Conservation (phyloP, 1,140 invertebrate species). For the Euura lappo region DNA sequence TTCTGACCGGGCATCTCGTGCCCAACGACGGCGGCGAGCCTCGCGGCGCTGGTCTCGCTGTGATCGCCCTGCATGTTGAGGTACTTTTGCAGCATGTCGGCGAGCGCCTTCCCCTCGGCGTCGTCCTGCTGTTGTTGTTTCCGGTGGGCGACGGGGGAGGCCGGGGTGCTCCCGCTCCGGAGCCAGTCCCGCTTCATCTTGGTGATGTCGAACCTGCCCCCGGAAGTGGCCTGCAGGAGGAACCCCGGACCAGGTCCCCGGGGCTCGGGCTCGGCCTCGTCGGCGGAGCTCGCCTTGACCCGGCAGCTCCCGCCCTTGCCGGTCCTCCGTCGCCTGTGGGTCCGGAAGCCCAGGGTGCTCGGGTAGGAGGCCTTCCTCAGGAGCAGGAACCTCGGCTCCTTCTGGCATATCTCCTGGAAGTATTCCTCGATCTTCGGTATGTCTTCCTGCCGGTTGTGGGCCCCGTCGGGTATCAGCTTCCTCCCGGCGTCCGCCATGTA, state of each 20-base stretch:
- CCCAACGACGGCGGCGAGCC: slow-evolving; percentile 11
- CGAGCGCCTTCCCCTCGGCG: slow-evolving; percentile 63
- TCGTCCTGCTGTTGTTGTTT: slow-evolving; percentile 51
- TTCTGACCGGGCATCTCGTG: slow-evolving; percentile 19
- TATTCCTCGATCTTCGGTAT: slow-evolving; percentile 81
- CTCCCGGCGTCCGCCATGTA: slow-evolving; percentile 91
- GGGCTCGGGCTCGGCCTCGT: slow-evolving; percentile 63
- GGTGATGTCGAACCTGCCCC: slow-evolving; percentile 70
- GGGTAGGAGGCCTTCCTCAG: slow-evolving; percentile 84
- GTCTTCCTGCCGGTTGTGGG: slow-evolving; percentile 73
- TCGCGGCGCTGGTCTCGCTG: slow-evolving; percentile 6
- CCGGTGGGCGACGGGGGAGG: slow-evolving; percentile 36
- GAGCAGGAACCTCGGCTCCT: slow-evolving; percentile 77
- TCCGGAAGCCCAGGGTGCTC: slow-evolving; percentile 66
- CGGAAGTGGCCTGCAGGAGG: slow-evolving; percentile 57
- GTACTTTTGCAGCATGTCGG: slow-evolving; percentile 73
- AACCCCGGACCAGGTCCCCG: slow-evolving; percentile 62
- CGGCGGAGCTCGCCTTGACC: slow-evolving; percentile 66
- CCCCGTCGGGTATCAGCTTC: slow-evolving; percentile 79
- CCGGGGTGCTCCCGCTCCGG: slow-evolving; percentile 36
- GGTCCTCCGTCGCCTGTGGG: slow-evolving; percentile 62
- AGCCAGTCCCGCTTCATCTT: slow-evolving; percentile 69
- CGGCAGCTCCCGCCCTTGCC: slow-evolving; percentile 70
- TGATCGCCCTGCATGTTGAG: slow-evolving; percentile 62
- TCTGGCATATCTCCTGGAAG: slow-evolving; percentile 81